These are phyloP conservation scores for Chionoecetes opilio DNA, from an alignment of 1,140 invertebrate genomes.

Conservation along the genomic window DNA sequence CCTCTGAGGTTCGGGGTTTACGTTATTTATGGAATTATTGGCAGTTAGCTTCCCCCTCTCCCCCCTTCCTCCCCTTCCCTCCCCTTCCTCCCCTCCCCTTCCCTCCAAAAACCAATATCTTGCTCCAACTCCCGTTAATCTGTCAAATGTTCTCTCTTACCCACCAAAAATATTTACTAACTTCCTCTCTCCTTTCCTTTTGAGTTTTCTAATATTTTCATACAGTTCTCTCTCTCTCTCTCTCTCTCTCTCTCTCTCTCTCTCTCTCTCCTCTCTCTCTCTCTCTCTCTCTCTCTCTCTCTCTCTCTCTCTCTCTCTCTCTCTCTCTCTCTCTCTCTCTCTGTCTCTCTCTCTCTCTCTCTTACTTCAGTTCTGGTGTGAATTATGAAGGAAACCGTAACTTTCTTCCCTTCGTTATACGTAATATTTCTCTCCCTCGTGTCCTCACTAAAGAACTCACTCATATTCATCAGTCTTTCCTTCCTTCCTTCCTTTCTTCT, in stretches of 20 bases:
- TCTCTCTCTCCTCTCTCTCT: conserved; percentile 22
- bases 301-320: conserved; percentile 9
- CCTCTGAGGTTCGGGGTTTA: neutral
- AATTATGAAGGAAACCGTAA: neutral
- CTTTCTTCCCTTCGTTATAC: neutral
- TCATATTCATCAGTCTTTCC: conserved; percentile 2
- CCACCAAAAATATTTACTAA: neutral
- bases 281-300: neutral
- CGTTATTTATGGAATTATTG: conserved; percentile 37
- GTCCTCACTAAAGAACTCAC: neutral
- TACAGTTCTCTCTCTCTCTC: conserved; percentile 11
- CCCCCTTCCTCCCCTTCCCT: neutral
- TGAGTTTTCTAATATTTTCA: conserved; percentile 1
- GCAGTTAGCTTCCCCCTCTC: neutral
- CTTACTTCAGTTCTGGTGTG: neutral
- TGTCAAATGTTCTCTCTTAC: neutral
- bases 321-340: conserved; percentile 27
- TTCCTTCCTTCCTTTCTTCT: neutral
- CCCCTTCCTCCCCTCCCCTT: neutral
- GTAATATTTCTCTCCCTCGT: conserved; percentile 15
- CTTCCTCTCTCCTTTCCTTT: conserved; percentile 7
- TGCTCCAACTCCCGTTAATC: neutral
- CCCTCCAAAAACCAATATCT: conserved; percentile 43
- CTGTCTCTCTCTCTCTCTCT: conserved; percentile 3
- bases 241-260: neutral